Evolutionary conservation across 2,113 vertebrate genomes (phyloP).

Genomic region (Ceyx cyanopectus): DNA sequence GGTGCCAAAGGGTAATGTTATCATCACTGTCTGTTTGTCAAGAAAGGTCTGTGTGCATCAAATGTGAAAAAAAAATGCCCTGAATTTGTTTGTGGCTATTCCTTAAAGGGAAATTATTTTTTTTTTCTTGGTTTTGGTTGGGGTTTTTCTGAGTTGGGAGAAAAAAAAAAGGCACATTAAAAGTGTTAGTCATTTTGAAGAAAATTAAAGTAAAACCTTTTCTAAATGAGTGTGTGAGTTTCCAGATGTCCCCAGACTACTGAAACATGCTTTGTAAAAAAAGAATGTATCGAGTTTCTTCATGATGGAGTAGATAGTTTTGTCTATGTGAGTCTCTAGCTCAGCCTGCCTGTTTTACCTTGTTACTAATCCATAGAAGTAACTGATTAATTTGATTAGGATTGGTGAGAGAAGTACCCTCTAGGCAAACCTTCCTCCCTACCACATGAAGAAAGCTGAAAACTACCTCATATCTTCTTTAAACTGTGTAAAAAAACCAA

Average conservation of each 20-base stretch:
- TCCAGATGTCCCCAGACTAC: neutral
- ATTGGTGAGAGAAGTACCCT: neutral
- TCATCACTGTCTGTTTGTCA: neutral
- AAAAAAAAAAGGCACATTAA: neutral
- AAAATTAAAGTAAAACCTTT: neutral
- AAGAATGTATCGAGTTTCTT: neutral
- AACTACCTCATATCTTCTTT: neutral
- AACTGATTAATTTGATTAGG: neutral
- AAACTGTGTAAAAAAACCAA: neutral
- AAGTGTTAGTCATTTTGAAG: neutral
- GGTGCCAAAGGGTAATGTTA: neutral
- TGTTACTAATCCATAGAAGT: neutral
- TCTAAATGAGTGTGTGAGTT: neutral
- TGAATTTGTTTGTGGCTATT: neutral
- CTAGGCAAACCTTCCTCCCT: neutral
- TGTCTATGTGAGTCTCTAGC: neutral
- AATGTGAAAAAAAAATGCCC: neutral
- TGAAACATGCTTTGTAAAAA: neutral
- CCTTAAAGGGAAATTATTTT: neutral
- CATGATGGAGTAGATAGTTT: neutral
- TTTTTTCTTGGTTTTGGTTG: neutral
- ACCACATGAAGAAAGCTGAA: neutral
- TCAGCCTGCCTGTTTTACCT: neutral
- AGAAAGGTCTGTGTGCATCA: neutral
- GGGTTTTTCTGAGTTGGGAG: neutral